These are phyloP conservation scores for Platichthys flesus DNA, from an alignment of 2,113 vertebrate species.

Conservation along the genomic window DNA sequence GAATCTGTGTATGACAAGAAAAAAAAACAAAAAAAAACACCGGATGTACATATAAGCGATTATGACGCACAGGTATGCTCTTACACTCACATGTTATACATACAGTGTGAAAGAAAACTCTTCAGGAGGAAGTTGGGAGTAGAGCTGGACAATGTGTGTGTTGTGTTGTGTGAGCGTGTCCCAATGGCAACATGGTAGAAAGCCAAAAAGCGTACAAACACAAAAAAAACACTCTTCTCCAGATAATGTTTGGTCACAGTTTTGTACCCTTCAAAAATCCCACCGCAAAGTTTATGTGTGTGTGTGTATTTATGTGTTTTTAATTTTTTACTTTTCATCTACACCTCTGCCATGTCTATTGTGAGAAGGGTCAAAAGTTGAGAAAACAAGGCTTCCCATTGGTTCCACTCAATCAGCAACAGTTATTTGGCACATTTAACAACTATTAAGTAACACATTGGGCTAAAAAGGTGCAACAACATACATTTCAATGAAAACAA, in stretches of 20 bases:
- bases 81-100: slow-evolving; percentile 17
- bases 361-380: slow-evolving; percentile 25
- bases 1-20: slow-evolving; percentile 18
- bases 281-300: slow-evolving; percentile 8
- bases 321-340: not conserved
- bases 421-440: slow-evolving; percentile 85
- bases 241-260: slow-evolving; percentile 73
- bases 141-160: slow-evolving; percentile 18
- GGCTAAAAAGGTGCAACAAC: slow-evolving; percentile 79
- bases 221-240: not conserved
- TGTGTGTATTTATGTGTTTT: slow-evolving; percentile 1
- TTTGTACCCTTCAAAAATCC: slow-evolving; percentile 63
- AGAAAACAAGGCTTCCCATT: slow-evolving; percentile 51
- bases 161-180: not conserved
- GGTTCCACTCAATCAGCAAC: slow-evolving; percentile 65
- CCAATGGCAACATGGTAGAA: not conserved
- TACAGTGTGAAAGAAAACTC: slow-evolving; percentile 49
- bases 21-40: slow-evolving; percentile 46
- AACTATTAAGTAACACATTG: slow-evolving; percentile 73
- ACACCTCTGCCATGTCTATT: slow-evolving; percentile 8
- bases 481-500: slow-evolving; percentile 58
- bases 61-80: slow-evolving; percentile 45
- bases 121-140: slow-evolving; percentile 42
- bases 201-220: not conserved
- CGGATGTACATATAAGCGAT: slow-evolving; percentile 56